Base-by-base conservation (phyloP, 2,888 invertebrate genomes). In the Spodoptera littoralis region DNA sequence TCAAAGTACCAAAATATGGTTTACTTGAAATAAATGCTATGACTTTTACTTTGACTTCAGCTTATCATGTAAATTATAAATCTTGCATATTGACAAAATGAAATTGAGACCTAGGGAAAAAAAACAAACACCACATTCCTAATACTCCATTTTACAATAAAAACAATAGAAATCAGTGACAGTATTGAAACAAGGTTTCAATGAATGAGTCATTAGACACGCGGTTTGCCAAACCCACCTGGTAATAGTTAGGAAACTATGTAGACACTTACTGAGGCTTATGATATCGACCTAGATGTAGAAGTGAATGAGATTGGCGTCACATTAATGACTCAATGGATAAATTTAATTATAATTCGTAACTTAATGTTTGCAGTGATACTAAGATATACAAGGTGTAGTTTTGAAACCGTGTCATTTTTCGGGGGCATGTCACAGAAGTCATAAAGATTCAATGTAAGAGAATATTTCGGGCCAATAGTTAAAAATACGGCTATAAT, bases 151-250 rank as follows among this genome's bases (percentile, higher is more conserved):
- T 65, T 50, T 36, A 46, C 36, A n/a, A 12, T 18, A 58, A 70
- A 42, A 45, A 50, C 43, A 70, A 60, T 71, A 47, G 52, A 56
- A 54, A 51, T 44, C 24, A 45, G 13, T 11, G 44, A 51, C 54
- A 58, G 11, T 45, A 51, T 54, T 66, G 48, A 36, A 60, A 41
- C 41, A 52, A 30, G 44, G 54, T 22, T 67, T 66, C 69, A 73
- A 64, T 51, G 27, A 56, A 50, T 76, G 74, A 77, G 30, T 68
- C 77, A 76, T 57, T 42, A 42, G n/a, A 44, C 8, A 68, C 59
- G 18, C 27, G 49, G 60, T 59, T 73, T 70, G 50, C 65, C 48
- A 46, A 64, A 76, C 52, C 47, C 60, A 41, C 59, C 48, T 36
- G 30, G 22, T 49, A 50, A 18, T 46, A 2, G 52, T 70, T 74